A percentile compares a stretch with the other conserved stretches of the same genome.
phyloP scores from a whole-genome alignment of 2,888 invertebrate genomes.

The Drosophila kokeensis region DNA sequence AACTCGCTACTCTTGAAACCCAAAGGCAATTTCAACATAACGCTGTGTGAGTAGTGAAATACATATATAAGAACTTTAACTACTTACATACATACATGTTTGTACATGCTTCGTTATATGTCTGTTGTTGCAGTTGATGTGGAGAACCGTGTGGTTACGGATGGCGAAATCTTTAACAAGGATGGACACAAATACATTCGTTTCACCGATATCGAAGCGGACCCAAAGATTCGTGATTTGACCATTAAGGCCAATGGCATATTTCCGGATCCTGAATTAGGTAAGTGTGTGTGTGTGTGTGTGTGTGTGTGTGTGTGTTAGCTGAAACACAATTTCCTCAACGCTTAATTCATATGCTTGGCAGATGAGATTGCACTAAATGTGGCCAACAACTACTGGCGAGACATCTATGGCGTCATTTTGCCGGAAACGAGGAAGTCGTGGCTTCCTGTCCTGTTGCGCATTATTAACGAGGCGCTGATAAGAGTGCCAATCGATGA shows the following conservation, averaged over 20 bases:
- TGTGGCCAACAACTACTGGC: slow-evolving; percentile 87
- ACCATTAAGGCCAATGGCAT: slow-evolving; percentile 87
- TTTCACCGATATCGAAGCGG: slow-evolving; percentile 87
- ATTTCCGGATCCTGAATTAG: slow-evolving; percentile 88
- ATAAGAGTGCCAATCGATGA: slow-evolving; percentile 81
- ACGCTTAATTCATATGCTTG: neutral
- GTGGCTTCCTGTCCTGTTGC: slow-evolving; percentile 82
- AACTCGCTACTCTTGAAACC: slow-evolving; percentile 88
- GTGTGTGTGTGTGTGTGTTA: slow-evolving; percentile 68
- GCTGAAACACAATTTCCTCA: rapidly evolving
- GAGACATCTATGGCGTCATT: slow-evolving; percentile 86
- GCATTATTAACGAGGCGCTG: slow-evolving; percentile 79
- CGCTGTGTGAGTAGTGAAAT: slow-evolving; percentile 86
- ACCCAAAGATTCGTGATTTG: slow-evolving; percentile 88
- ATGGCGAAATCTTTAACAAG: slow-evolving; percentile 86
- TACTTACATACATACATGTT: neutral
- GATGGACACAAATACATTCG: slow-evolving; percentile 86
- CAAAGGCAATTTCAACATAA: slow-evolving; percentile 87
- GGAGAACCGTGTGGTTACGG: slow-evolving; percentile 60
- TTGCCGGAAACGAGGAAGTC: slow-evolving; percentile 85
- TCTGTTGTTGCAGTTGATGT: slow-evolving; percentile 50
- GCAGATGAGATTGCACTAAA: slow-evolving; percentile 82
- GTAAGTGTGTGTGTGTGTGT: slow-evolving; percentile 85
- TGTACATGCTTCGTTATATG: neutral
- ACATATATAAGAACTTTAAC: too few species aligned